phyloP scores from a whole-genome alignment of 2,113 vertebrate species.

The Entosphenus tridentatus region DNA sequence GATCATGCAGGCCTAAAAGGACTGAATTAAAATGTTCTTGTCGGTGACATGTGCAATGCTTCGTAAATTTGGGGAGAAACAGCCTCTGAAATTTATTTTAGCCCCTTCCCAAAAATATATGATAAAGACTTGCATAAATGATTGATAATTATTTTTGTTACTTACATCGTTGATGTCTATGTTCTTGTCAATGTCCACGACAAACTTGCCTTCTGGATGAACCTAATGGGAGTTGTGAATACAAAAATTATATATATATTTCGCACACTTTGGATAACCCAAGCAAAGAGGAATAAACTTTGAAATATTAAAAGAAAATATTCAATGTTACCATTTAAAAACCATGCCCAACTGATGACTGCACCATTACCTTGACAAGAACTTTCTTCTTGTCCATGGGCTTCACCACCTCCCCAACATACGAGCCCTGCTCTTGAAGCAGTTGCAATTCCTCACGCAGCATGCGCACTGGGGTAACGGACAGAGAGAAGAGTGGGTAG shows the following conservation, averaged over 20 bases:
- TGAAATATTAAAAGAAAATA: not conserved
- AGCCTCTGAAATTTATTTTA: too few relatives aligned
- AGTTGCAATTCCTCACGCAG: constrained; percentile 83
- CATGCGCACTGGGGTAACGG: constrained; percentile 37
- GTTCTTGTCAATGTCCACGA: constrained; percentile 96
- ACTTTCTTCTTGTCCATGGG: constrained; percentile 99
- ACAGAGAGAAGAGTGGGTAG: too few relatives aligned
- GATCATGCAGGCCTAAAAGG: not conserved
- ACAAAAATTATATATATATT: too few relatives aligned
- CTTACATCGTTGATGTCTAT: constrained; percentile 96
- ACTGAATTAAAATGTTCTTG: too few relatives aligned
- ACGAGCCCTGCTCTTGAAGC: constrained; percentile 90
- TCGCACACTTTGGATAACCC: too few relatives aligned
- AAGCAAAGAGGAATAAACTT: not conserved
- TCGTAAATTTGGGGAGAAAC: too few relatives aligned
- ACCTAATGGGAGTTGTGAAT: constrained; percentile 27
- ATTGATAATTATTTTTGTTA: constrained; percentile 10
- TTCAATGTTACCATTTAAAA: not conserved
- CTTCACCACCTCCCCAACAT: constrained; percentile 84
- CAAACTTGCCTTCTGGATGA: constrained; percentile 90
- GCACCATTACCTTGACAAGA: constrained; percentile 52
- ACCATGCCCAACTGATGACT: not conserved
- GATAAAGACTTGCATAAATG: not conserved
- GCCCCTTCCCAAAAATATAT: not conserved
- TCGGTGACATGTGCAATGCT: too few relatives aligned